A percentile compares a stretch with the other conserved stretches of the same genome.
Conservation (phyloP, 2,888 invertebrate genomes). For the Luffia ferchaultella region DNA sequence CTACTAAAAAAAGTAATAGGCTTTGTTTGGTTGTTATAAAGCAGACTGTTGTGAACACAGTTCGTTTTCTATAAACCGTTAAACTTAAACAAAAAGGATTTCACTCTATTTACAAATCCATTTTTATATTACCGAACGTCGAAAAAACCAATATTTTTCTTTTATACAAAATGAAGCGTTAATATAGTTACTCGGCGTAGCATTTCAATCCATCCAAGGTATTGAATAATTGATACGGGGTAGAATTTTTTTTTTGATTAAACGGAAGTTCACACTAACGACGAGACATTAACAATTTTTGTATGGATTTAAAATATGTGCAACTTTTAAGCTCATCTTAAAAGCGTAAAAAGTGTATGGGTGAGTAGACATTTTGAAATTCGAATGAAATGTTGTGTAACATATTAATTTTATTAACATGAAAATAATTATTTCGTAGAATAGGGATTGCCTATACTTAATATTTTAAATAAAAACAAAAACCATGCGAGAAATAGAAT, state of each 20-base stretch:
- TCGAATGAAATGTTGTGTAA: too few relatives aligned
- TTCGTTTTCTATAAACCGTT: too few relatives aligned
- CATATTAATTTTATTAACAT: too few relatives aligned
- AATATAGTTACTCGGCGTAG: not conserved
- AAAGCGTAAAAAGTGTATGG: conserved; percentile 6
- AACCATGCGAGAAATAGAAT: too few relatives aligned
- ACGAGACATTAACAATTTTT: conserved; percentile 32
- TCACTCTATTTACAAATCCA: not conserved
- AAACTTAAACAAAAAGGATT: too few relatives aligned
- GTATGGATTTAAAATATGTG: conserved; percentile 32
- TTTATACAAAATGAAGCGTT: not conserved
- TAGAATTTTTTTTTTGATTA: conserved; percentile 25
- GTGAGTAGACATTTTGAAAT: conserved; percentile 7
- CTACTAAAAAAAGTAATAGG: too few relatives aligned
- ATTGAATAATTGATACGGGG: conserved; percentile 23
- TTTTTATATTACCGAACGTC: not conserved
- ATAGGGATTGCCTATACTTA: too few relatives aligned
- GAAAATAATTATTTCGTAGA: too few relatives aligned
- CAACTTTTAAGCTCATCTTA: conserved; percentile 25
- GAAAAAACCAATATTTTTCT: conserved; percentile 13
- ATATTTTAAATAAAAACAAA: too few relatives aligned
- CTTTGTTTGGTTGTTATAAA: too few relatives aligned
- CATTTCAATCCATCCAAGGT: conserved; percentile 11
- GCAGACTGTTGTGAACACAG: too few relatives aligned
- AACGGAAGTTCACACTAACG: conserved; percentile 25